Percentiles rank a stretch among this genome's conserved stretches.
Conservation (phyloP, 2,888 invertebrate genomes). For the Cephus pygmeus region DNA sequence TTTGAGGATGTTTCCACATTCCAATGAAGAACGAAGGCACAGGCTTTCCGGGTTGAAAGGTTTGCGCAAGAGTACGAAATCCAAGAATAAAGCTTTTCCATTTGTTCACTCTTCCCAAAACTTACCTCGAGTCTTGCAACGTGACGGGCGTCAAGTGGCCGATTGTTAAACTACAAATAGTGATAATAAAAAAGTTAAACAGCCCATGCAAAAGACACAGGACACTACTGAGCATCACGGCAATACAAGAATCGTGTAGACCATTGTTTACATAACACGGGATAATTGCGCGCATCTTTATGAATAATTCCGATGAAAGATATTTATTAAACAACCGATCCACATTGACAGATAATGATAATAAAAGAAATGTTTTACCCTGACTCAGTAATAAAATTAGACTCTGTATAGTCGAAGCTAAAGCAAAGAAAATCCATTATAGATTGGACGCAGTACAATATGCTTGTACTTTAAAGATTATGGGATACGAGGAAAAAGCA, state of each 20-base stretch:
- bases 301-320: background rate
- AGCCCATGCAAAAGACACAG: slow-evolving; percentile 58
- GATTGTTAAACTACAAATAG: slow-evolving; percentile 59
- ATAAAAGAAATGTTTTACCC: background rate
- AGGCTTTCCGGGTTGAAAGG: background rate
- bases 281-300: background rate
- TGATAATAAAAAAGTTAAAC: slow-evolving; percentile 53
- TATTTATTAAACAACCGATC: background rate
- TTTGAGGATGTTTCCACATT: slow-evolving; percentile 7
- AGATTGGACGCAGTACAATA: background rate
- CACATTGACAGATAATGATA: background rate
- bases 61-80: background rate
- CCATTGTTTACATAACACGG: slow-evolving; percentile 8
- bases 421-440: background rate
- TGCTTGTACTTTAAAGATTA: background rate
- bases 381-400: background rate
- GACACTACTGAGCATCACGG: slow-evolving; percentile 51
- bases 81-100: background rate
- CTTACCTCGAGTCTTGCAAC: slow-evolving; percentile 60
- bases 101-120: slow-evolving; percentile 38
- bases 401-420: background rate
- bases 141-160: slow-evolving; percentile 53
- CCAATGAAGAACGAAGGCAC: background rate
- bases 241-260: slow-evolving; percentile 46
- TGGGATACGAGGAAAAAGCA: background rate